Evolutionary conservation across 2,888 invertebrate species (phyloP), one percentile per base, ranked within the genome.

Genomic region (Lasioglossum villosulum): DNA sequence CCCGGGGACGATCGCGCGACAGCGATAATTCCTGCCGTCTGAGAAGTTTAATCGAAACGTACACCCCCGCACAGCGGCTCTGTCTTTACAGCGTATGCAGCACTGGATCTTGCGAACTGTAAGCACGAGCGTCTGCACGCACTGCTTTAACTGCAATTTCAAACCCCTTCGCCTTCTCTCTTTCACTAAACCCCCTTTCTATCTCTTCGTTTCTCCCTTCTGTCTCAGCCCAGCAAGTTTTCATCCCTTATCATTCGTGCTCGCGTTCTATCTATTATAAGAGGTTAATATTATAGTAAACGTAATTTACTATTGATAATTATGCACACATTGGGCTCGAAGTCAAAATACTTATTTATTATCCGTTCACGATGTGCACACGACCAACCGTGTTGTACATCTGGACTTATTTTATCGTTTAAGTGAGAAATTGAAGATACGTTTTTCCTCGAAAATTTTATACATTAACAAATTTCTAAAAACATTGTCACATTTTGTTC

Each of bases 41-140:
- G 90, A 91, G 91, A 91, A 91, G 91, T 91, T 91, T 91, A 91
- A 91, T 91, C 91, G 91, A 91, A 91, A 91, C 84, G 87, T 86
- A 85, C 83, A 83, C 78, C 71, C 75, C 73, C 79, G 16, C 30
- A 30, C 68, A 82, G 79, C 84, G 86, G 80, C 75, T 83, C 85
- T 80, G 86, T 88, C 87, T 90, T 88, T 83, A 80, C 82, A 78
- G 73, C 80, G 78, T 27, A 42, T 42, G 71, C 16, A 30, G 73
- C 56, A n/a, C 75, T 71, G 68, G 85, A 78, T 85, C 76, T 71
- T 56, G 72, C 72, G 59, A 48, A 23, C 66, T 30, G 59, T 56
- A 39, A 71, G 68, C 66, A 63, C 56, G 48, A 63, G 70, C 72
- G 78, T 83, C 81, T 79, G 75, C 80, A 86, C 83, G 88, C 80